Conservation (phyloP, 2,113 vertebrate species). For the Xenopus laevis region DNA sequence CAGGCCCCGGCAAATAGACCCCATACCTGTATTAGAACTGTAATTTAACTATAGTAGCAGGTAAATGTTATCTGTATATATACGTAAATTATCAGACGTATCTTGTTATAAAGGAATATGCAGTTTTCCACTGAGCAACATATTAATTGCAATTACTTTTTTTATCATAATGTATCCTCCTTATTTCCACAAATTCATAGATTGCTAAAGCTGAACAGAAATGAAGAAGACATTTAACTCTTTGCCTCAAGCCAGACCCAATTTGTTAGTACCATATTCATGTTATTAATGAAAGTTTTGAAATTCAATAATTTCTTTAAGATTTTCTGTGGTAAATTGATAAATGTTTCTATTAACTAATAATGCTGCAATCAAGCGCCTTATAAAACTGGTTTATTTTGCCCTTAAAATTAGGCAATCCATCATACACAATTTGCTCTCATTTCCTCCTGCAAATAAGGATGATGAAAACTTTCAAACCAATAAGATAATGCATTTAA, state of each 20-base stretch:
- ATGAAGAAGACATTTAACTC: slow-evolving; percentile 42
- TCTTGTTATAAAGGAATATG: slow-evolving; percentile 47
- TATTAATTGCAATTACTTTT: slow-evolving; percentile 54
- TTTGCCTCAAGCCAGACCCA: slow-evolving; percentile 47
- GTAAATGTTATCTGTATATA: neutral
- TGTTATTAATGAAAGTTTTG: slow-evolving; percentile 84
- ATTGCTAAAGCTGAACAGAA: slow-evolving; percentile 39
- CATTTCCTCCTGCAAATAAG: slow-evolving; percentile 75
- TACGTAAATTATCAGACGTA: slow-evolving; percentile 9
- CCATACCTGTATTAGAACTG: too few relatives aligned
- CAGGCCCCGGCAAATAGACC: too few relatives aligned
- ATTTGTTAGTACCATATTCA: slow-evolving; percentile 60
- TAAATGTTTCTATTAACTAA: slow-evolving; percentile 97
- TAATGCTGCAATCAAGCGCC: slow-evolving; percentile 95
- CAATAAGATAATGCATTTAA: slow-evolving; percentile 77
- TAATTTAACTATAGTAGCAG: too few relatives aligned
- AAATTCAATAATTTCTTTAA: slow-evolving; percentile 89
- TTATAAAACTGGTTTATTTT: slow-evolving; percentile 93
- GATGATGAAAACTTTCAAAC: slow-evolving; percentile 75
- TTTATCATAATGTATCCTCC: slow-evolving; percentile 52
- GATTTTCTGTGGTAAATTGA: slow-evolving; percentile 70
- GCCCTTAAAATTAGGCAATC: slow-evolving; percentile 95
- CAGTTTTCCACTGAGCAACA: slow-evolving; percentile 56
- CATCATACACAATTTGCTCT: slow-evolving; percentile 94
- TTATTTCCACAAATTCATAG: slow-evolving; percentile 37